Conservation (phyloP, 2,888 invertebrate genomes). For the Dryocosmus kuriphilus region DNA sequence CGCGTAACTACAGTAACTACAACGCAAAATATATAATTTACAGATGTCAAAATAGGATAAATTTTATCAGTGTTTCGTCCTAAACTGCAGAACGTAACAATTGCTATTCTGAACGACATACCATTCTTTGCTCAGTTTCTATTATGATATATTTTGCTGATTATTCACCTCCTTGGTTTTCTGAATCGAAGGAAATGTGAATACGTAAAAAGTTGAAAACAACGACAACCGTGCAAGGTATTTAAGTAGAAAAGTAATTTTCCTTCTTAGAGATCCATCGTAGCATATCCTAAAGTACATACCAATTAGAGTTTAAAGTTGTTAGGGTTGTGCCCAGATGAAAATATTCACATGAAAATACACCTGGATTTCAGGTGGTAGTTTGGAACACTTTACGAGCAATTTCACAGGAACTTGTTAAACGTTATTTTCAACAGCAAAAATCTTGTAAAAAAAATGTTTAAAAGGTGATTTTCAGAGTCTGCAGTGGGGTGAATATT, state of each 20-base stretch:
- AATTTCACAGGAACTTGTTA: no score
- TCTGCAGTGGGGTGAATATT: no score
- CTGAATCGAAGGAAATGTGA: neutral
- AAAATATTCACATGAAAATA: no score
- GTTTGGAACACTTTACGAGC: no score
- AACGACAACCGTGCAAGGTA: constrained; percentile 8
- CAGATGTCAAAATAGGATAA: no score
- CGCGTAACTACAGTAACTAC: no score
- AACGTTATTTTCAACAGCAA: no score
- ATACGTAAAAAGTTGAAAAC: constrained; percentile 16
- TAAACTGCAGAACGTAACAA: neutral
- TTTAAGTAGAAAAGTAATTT: constrained; percentile 57
- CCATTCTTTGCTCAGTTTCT: neutral
- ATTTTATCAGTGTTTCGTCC: no score
- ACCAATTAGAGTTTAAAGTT: constrained; percentile 60
- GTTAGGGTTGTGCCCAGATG: neutral
- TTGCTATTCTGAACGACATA: neutral
- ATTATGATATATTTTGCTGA: neutral
- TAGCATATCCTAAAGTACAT: constrained; percentile 66
- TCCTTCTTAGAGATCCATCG: constrained; percentile 64
- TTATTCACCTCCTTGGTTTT: neutral
- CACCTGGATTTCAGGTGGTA: no score
- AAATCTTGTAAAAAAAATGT: no score
- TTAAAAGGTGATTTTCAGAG: no score
- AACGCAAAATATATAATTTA: no score